These are phyloP conservation scores for Anolis sagrei DNA, from an alignment of 2,113 vertebrate species.

Conservation along the genomic window DNA sequence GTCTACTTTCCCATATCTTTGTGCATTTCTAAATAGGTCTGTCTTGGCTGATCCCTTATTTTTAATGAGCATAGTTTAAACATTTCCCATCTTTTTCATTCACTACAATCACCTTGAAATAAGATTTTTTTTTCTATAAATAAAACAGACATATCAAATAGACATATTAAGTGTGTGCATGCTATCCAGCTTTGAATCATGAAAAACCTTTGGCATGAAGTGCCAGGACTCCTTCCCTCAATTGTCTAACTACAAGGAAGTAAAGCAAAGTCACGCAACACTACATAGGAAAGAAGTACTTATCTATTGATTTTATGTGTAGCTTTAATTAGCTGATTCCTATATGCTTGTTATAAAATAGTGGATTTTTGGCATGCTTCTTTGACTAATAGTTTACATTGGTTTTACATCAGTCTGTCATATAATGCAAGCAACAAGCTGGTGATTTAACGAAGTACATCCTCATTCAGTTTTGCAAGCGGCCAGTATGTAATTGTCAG, in stretches of 20 bases:
- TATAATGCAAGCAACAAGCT: not conserved
- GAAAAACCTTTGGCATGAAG: not conserved
- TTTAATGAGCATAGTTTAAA: not conserved
- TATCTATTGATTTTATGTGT: not conserved
- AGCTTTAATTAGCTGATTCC: not conserved
- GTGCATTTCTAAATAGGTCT: not conserved
- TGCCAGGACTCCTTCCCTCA: not conserved
- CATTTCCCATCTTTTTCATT: not conserved
- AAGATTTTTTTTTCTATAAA: not conserved
- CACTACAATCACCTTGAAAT: not conserved
- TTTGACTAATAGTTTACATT: not conserved
- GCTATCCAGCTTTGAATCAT: not conserved
- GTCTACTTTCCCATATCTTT: not conserved
- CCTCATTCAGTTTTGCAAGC: not conserved
- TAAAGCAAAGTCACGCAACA: not conserved
- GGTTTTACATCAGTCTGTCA: not conserved
- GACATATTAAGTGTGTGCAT: not conserved
- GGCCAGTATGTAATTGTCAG: not conserved
- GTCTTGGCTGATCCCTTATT: not conserved
- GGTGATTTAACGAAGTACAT: not conserved
- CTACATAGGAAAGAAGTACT: not conserved
- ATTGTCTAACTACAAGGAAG: not conserved
- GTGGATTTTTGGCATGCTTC: not conserved
- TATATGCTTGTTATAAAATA: not conserved
- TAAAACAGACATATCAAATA: not conserved